Evolutionary conservation across 2,113 vertebrate genomes (phyloP).

Genomic region (Miniopterus natalensis): DNA sequence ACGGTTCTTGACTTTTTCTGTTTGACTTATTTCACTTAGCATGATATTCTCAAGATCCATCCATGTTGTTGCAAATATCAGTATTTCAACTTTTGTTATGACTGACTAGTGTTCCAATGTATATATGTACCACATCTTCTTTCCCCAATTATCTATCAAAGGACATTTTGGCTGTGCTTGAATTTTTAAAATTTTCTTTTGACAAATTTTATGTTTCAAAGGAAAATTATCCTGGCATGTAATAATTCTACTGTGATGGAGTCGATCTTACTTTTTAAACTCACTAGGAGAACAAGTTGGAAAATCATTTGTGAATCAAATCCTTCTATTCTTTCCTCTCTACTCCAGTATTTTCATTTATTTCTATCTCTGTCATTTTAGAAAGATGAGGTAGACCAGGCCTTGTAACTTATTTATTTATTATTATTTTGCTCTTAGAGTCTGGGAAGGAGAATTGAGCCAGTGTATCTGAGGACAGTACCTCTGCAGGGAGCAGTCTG

Average conservation of each 20-base stretch:
- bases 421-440: not conserved
- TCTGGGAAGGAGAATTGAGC: not conserved
- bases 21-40: not conserved
- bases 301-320: not conserved
- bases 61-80: not conserved
- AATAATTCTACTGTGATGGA: not conserved
- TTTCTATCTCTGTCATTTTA: not conserved
- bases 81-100: not conserved
- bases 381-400: no score
- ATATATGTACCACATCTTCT: not conserved
- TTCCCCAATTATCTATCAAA: not conserved
- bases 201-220: constrained; percentile 39
- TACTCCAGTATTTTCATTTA: not conserved
- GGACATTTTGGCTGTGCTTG: not conserved
- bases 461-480: not conserved
- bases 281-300: not conserved
- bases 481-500: not conserved
- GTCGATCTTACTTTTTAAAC: not conserved
- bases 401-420: no score
- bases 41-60: not conserved
- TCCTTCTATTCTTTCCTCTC: not conserved
- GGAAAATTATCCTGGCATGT: not conserved
- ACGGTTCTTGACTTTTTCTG: not conserved
- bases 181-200: not conserved
- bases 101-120: not conserved